A percentile compares a stretch with the other conserved stretches of the same genome.
Evolutionary conservation across 2,888 invertebrate genomes (phyloP).

Genomic region (Drosophila nr. medialis): DNA sequence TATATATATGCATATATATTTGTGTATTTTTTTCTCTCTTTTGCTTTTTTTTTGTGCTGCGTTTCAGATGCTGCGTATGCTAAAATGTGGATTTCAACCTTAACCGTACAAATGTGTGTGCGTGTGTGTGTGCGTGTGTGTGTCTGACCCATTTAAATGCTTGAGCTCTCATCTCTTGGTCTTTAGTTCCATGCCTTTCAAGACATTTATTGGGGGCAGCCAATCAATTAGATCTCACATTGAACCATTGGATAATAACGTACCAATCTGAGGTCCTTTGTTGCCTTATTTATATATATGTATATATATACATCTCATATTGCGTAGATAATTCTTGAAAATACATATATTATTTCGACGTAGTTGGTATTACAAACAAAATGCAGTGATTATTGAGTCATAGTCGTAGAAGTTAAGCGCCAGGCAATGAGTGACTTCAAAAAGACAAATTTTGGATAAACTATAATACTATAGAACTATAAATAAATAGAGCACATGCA

Average conservation of each 20-base stretch:
- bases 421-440: background rate
- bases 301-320: background rate
- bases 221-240: background rate
- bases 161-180: slow-evolving; percentile 5
- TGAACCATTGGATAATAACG: background rate
- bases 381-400: background rate
- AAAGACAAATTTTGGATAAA: background rate
- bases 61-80: slow-evolving; percentile 52
- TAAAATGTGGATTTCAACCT: slow-evolving; percentile 46
- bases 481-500: background rate
- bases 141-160: slow-evolving; percentile 50
- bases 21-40: background rate
- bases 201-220: background rate
- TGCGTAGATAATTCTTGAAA: background rate
- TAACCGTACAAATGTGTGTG: background rate
- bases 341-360: background rate
- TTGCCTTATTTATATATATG: background rate
- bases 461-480: too few relatives aligned
- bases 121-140: background rate
- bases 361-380: background rate
- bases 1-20: background rate
- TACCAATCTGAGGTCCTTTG: background rate
- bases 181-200: slow-evolving; percentile 13
- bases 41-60: slow-evolving; percentile 8
- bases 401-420: background rate